Percentiles rank a stretch among this genome's conserved stretches.
Evolutionary conservation across 2,888 invertebrate genomes (phyloP).

Genomic region (Brenthis daphne): DNA sequence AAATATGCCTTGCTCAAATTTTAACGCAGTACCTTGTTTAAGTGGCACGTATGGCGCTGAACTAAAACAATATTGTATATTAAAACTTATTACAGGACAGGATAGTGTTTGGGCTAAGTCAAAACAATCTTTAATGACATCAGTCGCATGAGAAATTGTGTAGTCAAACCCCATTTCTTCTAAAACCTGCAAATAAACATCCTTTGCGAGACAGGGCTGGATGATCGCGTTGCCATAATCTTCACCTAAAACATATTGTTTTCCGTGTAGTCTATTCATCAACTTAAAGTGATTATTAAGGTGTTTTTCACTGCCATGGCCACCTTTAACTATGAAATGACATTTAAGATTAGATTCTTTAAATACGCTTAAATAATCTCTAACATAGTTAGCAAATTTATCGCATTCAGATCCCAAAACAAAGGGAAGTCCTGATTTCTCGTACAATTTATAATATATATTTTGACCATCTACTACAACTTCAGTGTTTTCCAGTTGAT

Average conservation of each 20-base stretch:
- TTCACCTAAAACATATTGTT: constrained; percentile 4
- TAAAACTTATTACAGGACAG: constrained; percentile 51
- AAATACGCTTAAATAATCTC: constrained; percentile 44
- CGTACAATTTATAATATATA: constrained; percentile 46
- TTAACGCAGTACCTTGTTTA: too few relatives aligned
- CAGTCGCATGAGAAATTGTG: constrained; percentile 45
- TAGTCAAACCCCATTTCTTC: constrained; percentile 49
- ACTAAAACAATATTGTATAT: constrained; percentile 51
- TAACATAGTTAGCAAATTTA: constrained; percentile 46
- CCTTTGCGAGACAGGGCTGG: constrained; percentile 46
- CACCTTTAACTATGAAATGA: constrained; percentile 52
- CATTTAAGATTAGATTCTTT: constrained; percentile 50
- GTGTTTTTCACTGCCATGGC: constrained; percentile 40
- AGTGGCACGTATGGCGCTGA: constrained; percentile 28
- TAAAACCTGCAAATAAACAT: constrained; percentile 47
- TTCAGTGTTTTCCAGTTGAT: constrained; percentile 42
- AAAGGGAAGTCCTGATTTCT: constrained; percentile 38
- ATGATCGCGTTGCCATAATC: background rate
- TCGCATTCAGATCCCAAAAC: constrained; percentile 51
- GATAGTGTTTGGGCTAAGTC: constrained; percentile 47
- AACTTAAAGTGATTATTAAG: too few relatives aligned
- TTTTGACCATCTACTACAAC: constrained; percentile 56
- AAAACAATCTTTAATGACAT: constrained; percentile 43
- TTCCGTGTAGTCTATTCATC: background rate
- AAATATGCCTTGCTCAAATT: background rate